phyloP scores from a whole-genome alignment of 2,113 vertebrate genomes.

The Misgurnus anguillicaudatus region DNA sequence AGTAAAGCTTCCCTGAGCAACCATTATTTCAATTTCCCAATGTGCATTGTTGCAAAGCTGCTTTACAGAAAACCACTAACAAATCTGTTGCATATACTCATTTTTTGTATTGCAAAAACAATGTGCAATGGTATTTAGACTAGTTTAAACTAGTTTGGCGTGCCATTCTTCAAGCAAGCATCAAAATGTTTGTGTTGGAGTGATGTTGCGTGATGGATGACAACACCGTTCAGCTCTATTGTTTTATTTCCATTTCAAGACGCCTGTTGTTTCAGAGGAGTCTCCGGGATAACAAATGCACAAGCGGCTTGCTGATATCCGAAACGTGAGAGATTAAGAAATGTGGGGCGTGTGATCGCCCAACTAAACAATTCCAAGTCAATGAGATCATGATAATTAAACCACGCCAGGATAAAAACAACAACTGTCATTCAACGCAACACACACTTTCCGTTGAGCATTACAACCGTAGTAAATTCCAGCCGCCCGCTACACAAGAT shows the following conservation, averaged over 20 bases:
- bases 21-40: too few species aligned
- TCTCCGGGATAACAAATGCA: neutral
- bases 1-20: too few species aligned
- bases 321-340: neutral
- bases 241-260: neutral
- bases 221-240: too few species aligned
- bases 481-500: too few species aligned
- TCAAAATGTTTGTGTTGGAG: neutral
- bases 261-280: neutral
- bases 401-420: conserved; percentile 1
- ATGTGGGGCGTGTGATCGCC: conserved; percentile 17
- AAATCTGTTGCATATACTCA: neutral
- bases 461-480: neutral
- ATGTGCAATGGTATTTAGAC: neutral
- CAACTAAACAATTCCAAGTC: conserved; percentile 16
- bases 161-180: neutral
- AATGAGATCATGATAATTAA: conserved; percentile 13
- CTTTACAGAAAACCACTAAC: too few species aligned
- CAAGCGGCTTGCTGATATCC: neutral
- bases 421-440: neutral
- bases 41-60: too few species aligned
- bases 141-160: neutral
- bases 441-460: neutral
- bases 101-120: neutral
- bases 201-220: neutral